phyloP scores from a whole-genome alignment of 2,113 vertebrate genomes.

The Gambusia holbrooki region DNA sequence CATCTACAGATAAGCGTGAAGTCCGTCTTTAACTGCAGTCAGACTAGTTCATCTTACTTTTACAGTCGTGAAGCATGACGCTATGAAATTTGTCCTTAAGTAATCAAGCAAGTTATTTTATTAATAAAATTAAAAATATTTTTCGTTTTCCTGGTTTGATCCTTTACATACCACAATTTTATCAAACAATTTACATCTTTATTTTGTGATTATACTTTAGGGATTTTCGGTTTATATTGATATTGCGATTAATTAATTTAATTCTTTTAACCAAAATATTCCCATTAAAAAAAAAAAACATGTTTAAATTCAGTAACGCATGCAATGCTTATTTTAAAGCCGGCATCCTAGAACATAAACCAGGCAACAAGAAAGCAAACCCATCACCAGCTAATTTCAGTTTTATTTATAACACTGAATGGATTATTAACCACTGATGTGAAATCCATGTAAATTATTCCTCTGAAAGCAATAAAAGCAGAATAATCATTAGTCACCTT shows the following conservation, averaged over 20 bases:
- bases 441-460: conserved; percentile 95
- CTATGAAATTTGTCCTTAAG: not conserved
- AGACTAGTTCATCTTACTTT: not conserved
- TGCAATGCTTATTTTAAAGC: conserved; percentile 4
- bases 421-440: conserved; percentile 93
- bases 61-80: no score
- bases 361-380: conserved; percentile 82
- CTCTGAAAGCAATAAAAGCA: conserved; percentile 88
- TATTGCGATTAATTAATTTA: no score
- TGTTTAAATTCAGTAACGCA: not conserved
- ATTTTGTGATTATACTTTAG: no score
- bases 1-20: not conserved
- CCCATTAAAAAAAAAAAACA: not conserved
- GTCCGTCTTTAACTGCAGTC: not conserved
- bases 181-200: no score
- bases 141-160: no score
- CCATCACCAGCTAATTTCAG: conserved; percentile 84
- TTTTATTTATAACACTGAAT: conserved; percentile 91
- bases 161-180: no score
- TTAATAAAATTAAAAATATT: not conserved
- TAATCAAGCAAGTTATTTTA: not conserved
- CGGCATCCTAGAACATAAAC: conserved; percentile 1
- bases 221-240: no score
- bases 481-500: conserved; percentile 91
- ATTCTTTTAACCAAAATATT: not conserved